phyloP scores from a whole-genome alignment of 2,888 invertebrate species.

The Apotomis turbidana region DNA sequence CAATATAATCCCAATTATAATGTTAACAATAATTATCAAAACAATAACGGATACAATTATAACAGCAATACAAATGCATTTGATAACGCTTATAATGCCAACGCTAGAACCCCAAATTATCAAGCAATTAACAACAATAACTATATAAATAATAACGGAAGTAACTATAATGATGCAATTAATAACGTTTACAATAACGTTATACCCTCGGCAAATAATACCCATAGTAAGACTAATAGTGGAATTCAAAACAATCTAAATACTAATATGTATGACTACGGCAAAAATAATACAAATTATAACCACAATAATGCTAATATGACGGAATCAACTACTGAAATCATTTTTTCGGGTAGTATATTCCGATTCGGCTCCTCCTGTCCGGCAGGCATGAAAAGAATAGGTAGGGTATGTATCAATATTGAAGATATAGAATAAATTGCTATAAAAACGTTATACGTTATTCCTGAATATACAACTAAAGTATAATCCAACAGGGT shows the following conservation, averaged over 20 bases:
- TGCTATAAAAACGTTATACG: background rate
- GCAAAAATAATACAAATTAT: no score
- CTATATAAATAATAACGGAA: background rate
- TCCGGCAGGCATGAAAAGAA: constrained; percentile 8
- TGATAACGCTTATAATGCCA: background rate
- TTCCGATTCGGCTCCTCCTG: constrained; percentile 12
- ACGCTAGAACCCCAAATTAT: background rate
- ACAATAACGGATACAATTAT: background rate
- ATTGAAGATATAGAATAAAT: constrained; percentile 8
- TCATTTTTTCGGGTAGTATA: constrained; percentile 8
- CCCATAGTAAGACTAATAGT: background rate
- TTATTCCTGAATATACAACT: background rate
- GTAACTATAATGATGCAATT: background rate
- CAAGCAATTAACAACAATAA: constrained; percentile 1
- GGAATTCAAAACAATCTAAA: background rate
- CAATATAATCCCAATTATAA: constrained; percentile 38
- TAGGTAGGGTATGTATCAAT: background rate
- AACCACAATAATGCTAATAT: background rate
- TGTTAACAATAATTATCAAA: constrained; percentile 10
- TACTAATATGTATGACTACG: no score
- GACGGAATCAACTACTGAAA: constrained; percentile 11
- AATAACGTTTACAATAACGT: no score
- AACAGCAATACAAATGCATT: background rate
- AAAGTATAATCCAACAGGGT: no score
- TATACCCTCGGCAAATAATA: background rate